Conservation (phyloP, 2,888 invertebrate species). For the Drosophila austrosaltans region DNA sequence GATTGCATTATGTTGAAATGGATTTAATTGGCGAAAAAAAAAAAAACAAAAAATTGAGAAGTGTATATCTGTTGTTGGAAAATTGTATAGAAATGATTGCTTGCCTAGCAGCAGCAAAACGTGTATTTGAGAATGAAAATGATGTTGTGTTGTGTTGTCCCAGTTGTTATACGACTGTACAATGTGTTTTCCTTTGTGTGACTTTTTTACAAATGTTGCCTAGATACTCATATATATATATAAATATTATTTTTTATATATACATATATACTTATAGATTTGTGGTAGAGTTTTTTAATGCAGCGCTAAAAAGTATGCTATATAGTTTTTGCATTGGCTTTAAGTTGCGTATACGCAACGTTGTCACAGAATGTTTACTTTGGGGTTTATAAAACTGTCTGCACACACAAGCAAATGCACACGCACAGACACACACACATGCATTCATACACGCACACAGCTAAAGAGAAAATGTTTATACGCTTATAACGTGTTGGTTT, state of each 20-base stretch:
- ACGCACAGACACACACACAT: conserved; percentile 20
- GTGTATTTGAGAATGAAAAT: neutral
- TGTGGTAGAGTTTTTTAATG: neutral
- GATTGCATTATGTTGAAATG: neutral
- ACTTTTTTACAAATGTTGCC: conserved; percentile 3
- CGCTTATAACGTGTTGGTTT: conserved; percentile 59
- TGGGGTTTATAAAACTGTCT: conserved; percentile 54
- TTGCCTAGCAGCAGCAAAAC: too few relatives aligned
- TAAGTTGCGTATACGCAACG: conserved; percentile 41
- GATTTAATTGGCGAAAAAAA: neutral
- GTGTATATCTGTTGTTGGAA: neutral
- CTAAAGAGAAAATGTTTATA: conserved; percentile 33
- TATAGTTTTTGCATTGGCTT: conserved; percentile 16
- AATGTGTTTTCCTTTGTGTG: neutral
- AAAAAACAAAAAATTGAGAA: neutral
- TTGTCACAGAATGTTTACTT: conserved; percentile 36
- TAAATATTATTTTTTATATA: too few relatives aligned
- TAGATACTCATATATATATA: neutral
- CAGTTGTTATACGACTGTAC: neutral
- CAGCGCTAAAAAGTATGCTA: conserved; percentile 19
- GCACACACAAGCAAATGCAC: conserved; percentile 27
- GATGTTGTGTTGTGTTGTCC: neutral
- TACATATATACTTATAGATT: neutral
- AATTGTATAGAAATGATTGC: neutral
- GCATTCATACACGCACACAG: conserved; percentile 16